Conservation (phyloP, 2,113 vertebrate species). For the Sterna hirundo region DNA sequence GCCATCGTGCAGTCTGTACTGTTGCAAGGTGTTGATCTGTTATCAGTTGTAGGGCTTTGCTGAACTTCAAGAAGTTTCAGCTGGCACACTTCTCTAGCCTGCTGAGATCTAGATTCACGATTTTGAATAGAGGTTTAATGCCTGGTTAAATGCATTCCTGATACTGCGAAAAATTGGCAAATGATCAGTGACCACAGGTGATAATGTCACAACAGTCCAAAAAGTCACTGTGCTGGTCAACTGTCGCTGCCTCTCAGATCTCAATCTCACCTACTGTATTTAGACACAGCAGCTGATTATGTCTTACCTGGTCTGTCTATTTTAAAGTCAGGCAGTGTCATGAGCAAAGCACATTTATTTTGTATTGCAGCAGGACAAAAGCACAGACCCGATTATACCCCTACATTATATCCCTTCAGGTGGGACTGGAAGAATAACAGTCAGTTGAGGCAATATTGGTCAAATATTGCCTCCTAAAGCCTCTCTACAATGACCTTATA, state of each 20-base stretch:
- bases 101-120: neutral
- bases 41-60: neutral
- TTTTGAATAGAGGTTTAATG: neutral
- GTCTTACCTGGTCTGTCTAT: neutral
- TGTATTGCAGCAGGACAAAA: neutral
- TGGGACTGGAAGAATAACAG: neutral
- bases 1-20: neutral
- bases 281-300: neutral
- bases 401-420: neutral
- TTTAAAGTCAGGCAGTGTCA: neutral
- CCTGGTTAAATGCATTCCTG: neutral
- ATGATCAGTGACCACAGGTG: neutral
- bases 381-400: neutral
- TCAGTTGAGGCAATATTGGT: neutral
- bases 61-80: neutral
- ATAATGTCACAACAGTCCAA: neutral
- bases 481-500: neutral
- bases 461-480: neutral
- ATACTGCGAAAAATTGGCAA: neutral
- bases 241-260: neutral
- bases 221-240: neutral
- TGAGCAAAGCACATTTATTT: neutral
- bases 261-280: neutral
- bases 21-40: neutral
- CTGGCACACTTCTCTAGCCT: neutral